These are phyloP conservation scores for Ptychochromis oligacanthus DNA, from an alignment of 2,113 vertebrate species.

Conservation along the genomic window DNA sequence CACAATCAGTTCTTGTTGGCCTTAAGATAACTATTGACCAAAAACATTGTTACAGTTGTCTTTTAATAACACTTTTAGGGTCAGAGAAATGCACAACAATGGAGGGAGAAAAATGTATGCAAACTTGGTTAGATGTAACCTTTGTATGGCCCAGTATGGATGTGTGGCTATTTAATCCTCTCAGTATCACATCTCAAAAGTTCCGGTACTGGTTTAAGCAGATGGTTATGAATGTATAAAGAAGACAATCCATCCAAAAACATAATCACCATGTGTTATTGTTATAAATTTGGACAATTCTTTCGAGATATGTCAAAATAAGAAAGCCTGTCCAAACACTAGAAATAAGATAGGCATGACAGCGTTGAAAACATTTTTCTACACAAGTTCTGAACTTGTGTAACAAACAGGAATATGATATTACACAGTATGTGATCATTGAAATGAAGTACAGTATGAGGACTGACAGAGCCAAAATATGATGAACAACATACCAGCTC, in stretches of 20 bases:
- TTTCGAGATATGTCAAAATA: not conserved
- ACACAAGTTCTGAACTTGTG: not conserved
- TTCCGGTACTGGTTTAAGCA: not conserved
- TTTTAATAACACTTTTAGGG: not conserved
- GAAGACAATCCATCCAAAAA: not conserved
- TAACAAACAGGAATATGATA: conserved; percentile 23
- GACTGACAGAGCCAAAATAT: conserved; percentile 19
- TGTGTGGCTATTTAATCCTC: not conserved
- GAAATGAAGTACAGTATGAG: conserved; percentile 17
- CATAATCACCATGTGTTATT: not conserved
- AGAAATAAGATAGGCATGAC: conserved; percentile 19
- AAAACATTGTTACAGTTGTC: not conserved
- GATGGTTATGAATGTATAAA: not conserved
- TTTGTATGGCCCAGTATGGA: not conserved
- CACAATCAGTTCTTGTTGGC: conserved; percentile 21
- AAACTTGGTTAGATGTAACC: not conserved
- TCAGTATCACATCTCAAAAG: not conserved
- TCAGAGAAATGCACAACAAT: not conserved
- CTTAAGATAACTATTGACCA: conserved; percentile 2
- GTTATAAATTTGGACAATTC: not conserved
- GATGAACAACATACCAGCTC: conserved; percentile 15
- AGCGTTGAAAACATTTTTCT: conserved; percentile 7
- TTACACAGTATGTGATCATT: conserved; percentile 20
- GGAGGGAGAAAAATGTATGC: not conserved
- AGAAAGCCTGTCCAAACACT: not conserved